Percentiles rank a stretch among this genome's conserved stretches.
Evolutionary conservation across 2,113 vertebrate species (phyloP).

Genomic region (Salvelinus fontinalis): DNA sequence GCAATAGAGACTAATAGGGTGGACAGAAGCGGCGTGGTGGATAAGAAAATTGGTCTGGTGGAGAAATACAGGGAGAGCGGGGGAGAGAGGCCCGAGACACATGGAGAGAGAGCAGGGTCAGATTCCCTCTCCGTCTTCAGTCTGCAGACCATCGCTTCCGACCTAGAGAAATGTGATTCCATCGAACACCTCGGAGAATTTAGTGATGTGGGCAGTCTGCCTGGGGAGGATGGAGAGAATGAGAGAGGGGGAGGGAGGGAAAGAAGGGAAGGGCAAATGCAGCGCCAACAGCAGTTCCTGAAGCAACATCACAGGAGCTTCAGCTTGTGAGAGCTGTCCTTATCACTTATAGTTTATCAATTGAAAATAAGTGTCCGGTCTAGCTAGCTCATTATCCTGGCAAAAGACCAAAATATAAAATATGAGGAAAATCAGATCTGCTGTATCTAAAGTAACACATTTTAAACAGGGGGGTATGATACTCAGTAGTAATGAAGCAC

Average conservation of each 20-base stretch:
- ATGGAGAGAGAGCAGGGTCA: constrained; percentile 61
- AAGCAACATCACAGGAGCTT: constrained; percentile 86
- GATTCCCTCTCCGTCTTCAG: constrained; percentile 86
- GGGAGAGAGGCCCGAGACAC: constrained; percentile 31
- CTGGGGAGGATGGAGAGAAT: constrained; percentile 59
- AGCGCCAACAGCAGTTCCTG: constrained; percentile 61
- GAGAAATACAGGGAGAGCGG: constrained; percentile 64
- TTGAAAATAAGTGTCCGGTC: background rate
- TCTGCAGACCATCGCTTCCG: constrained; percentile 89
- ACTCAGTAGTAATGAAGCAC: constrained; percentile 32
- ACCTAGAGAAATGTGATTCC: constrained; percentile 92
- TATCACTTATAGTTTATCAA: too few relatives aligned
- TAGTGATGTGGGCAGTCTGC: constrained; percentile 71
- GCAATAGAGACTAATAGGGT: constrained; percentile 30
- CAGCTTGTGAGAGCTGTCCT: constrained; percentile 71
- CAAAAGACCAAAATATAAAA: constrained; percentile 29
- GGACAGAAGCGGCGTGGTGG: constrained; percentile 25
- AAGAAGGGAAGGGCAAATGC: constrained; percentile 37
- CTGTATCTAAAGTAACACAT: background rate
- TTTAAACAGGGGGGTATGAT: constrained; percentile 29
- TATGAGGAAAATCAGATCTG: constrained; percentile 6
- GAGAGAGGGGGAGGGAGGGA: constrained; percentile 25
- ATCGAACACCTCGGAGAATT: constrained; percentile 85
- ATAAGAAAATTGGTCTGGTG: constrained; percentile 60
- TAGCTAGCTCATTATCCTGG: constrained; percentile 7